Percentiles rank a stretch among this genome's conserved stretches.
Evolutionary conservation across 2,888 invertebrate genomes (phyloP).

Genomic region (Isoperla grammatica): DNA sequence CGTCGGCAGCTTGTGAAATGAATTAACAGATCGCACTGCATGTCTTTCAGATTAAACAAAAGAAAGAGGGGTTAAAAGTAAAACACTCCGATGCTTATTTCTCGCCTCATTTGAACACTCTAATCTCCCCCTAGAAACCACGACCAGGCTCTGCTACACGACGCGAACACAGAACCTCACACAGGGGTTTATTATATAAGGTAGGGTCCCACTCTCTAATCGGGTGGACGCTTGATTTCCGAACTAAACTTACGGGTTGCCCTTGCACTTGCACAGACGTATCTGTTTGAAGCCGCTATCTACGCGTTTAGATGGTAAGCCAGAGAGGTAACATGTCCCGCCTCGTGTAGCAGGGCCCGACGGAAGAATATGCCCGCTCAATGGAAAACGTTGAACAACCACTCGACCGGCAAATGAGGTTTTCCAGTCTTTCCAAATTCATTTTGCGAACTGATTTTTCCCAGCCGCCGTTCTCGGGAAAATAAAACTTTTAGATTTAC

Average conservation of each 20-base stretch:
- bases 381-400: conserved; percentile 22
- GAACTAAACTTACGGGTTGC: too few species aligned
- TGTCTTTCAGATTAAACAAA: conserved; percentile 9
- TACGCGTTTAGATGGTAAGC: too few species aligned
- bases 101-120: conserved; percentile 30
- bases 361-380: conserved; percentile 6
- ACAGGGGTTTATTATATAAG: too few species aligned
- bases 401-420: conserved; percentile 32
- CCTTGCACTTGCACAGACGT: too few species aligned
- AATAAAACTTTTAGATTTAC: conserved; percentile 15
- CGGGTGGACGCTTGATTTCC: too few species aligned
- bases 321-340: too few species aligned
- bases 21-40: conserved; percentile 20
- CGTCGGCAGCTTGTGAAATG: conserved; percentile 24
- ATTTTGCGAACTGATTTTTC: conserved; percentile 28
- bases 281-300: too few species aligned
- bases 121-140: conserved; percentile 16
- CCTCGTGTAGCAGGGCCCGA: conserved; percentile 6
- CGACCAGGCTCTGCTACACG: neutral
- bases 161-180: neutral
- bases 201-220: too few species aligned
- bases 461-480: conserved; percentile 13
- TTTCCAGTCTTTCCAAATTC: conserved; percentile 31
- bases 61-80: neutral
- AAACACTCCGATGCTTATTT: conserved; percentile 26